phyloP scores from a whole-genome alignment of 1,140 invertebrate species.

The Achatina immaculata region DNA sequence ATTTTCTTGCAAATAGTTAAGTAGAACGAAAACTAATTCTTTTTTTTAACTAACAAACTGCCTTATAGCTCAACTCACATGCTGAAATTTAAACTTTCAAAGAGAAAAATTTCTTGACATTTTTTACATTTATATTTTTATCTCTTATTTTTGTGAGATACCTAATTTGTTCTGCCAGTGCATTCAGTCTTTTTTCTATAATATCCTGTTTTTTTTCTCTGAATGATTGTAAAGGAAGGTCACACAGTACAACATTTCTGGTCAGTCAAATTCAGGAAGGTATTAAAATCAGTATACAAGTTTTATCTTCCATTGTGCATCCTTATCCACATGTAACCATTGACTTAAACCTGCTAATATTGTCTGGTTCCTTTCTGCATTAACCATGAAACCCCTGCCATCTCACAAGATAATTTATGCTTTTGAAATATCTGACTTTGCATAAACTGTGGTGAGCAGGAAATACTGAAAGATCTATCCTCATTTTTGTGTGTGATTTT shows the following conservation, averaged over 20 bases:
- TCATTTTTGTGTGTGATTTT: no score
- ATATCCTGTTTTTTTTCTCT: not conserved
- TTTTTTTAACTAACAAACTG: not conserved
- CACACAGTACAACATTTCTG: constrained; percentile 26
- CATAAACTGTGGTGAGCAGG: no score
- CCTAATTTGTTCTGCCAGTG: not conserved
- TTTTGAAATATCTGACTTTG: no score
- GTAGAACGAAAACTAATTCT: not conserved
- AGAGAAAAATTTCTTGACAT: not conserved
- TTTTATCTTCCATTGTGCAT: no score
- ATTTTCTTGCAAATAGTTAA: no score
- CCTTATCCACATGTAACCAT: no score
- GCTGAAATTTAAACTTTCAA: not conserved
- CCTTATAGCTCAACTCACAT: not conserved
- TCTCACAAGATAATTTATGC: no score
- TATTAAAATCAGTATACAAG: constrained; percentile 3
- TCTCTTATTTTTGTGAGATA: not conserved
- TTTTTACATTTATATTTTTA: not conserved
- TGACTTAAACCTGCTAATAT: no score
- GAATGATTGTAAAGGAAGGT: not conserved
- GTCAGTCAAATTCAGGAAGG: not conserved
- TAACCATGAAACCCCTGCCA: no score
- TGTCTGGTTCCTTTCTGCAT: no score
- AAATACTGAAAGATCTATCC: no score
- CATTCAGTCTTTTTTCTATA: constrained; percentile 20